These are phyloP conservation scores for Morelia viridis DNA, from an alignment of 2,797 vertebrate genomes.

Conservation along the genomic window DNA sequence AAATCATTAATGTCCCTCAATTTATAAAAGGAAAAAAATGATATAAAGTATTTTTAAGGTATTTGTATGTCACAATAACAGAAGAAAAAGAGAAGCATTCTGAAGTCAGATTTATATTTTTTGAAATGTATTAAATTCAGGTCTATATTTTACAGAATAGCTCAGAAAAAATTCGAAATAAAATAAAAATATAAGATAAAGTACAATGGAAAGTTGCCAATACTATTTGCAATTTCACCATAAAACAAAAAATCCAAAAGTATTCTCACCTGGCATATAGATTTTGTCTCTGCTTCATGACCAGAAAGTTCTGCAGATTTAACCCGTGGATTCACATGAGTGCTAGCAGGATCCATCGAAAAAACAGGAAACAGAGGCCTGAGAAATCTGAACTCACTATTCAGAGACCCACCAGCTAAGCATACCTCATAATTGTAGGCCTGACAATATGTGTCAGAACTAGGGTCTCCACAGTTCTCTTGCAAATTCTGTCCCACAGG, in stretches of 20 bases:
- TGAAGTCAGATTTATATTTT: neutral
- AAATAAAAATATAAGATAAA: neutral
- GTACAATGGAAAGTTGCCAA: neutral
- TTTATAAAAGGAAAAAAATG: neutral
- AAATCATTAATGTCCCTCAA: neutral
- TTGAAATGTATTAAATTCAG: neutral
- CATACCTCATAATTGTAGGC: constrained; percentile 21
- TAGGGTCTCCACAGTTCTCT: neutral
- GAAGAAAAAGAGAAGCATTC: neutral
- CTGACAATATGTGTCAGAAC: neutral
- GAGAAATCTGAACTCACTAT: constrained; percentile 20
- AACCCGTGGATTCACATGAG: neutral
- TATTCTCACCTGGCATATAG: neutral
- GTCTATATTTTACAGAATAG: neutral
- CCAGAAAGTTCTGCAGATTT: neutral
- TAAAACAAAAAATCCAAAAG: neutral
- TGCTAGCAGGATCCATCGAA: neutral
- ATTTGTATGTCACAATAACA: neutral
- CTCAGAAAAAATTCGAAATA: neutral
- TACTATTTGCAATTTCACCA: neutral
- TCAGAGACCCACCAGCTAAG: neutral
- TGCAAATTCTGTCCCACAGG: neutral
- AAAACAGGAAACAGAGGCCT: neutral
- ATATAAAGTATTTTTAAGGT: neutral
- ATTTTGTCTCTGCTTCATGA: neutral